Percentiles rank a stretch among this genome's conserved stretches.
Evolutionary conservation across 92 coral and sea anemone species (phyloP).

Genomic region (Zoanthus solanderi): DNA sequence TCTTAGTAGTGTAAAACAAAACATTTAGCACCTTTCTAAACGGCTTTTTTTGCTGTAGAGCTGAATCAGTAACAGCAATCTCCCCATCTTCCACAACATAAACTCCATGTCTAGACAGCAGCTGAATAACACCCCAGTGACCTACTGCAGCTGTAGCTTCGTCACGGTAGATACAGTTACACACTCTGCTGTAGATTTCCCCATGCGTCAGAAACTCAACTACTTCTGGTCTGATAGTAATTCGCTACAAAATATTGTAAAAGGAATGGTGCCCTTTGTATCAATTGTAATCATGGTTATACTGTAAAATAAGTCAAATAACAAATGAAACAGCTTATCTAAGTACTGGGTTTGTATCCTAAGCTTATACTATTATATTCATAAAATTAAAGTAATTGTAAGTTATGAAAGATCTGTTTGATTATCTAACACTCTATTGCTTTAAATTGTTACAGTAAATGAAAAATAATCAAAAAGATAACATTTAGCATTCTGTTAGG

Average conservation of each 20-base stretch:
- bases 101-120: slow-evolving; percentile 88
- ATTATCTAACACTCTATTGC: too few relatives aligned
- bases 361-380: too few relatives aligned
- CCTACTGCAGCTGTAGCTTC: slow-evolving; percentile 74
- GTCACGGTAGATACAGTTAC: slow-evolving; percentile 75
- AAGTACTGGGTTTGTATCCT: too few relatives aligned
- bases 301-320: neutral
- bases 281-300: neutral
- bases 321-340: too few relatives aligned
- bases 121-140: slow-evolving; percentile 96
- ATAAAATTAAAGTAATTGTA: too few relatives aligned
- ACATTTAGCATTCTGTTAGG: too few relatives aligned
- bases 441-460: too few relatives aligned
- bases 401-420: too few relatives aligned
- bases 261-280: neutral
- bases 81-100: slow-evolving; percentile 97
- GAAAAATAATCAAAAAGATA: too few relatives aligned
- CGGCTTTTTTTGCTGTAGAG: slow-evolving; percentile 87
- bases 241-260: slow-evolving; percentile 61
- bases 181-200: slow-evolving; percentile 86
- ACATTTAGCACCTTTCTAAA: slow-evolving; percentile 78
- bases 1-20: neutral
- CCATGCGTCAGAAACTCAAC: slow-evolving; percentile 85
- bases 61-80: slow-evolving; percentile 94
- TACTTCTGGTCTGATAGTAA: slow-evolving; percentile 90